Base-by-base conservation (phyloP, 1,140 invertebrate species). In the Hetaerina americana region DNA sequence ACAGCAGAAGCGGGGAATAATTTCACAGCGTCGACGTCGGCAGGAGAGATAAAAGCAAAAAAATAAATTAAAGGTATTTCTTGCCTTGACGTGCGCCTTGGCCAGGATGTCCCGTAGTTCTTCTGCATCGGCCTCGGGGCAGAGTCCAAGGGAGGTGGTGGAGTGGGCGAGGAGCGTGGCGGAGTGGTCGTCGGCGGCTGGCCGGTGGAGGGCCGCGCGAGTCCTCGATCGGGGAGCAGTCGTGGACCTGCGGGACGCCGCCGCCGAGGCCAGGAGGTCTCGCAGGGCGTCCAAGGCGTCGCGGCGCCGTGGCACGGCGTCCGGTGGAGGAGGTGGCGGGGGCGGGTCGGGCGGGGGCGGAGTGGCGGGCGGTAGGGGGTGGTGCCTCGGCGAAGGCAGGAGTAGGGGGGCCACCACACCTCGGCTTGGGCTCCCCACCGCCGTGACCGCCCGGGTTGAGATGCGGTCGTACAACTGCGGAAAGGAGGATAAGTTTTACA, bases 81-180 rank as follows among this genome's bases (percentile, higher is more conserved):
- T 86, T 81, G 96, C 94, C 92, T 91, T 92, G 75, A 96, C 84
- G 81, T 96, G 92, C 73, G 93, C 90, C 78, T 89, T 86, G 73
- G 86, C 86, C 25, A 97, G 85, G 74, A 96, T 83, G 75, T 91
- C 87, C 76, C 89, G 83, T 75, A 97, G 86, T 81, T 96, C 93
- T 75, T 90, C 87, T 75, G 90, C 83, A 81, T 88, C 87, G 15
- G 40, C 40, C 10, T 57, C 40, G 15, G 40, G 40, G 22, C 40
- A 57, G 22, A 57, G 40, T 2, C 40, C 40, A 1, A 57, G 40
- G 40, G 40, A 57, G 22, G 40, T 57, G 40, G 40, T 57, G 40
- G 40, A 57, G 22, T 57, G 40, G 15, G 40, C 40, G 2, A 57
- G 40, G 3, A 57, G 40, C 15, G 40, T 57, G 22, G 40, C 15